These are phyloP conservation scores for Drosophila novamexicana DNA, from an alignment of 1,140 invertebrate species.

Conservation along the genomic window DNA sequence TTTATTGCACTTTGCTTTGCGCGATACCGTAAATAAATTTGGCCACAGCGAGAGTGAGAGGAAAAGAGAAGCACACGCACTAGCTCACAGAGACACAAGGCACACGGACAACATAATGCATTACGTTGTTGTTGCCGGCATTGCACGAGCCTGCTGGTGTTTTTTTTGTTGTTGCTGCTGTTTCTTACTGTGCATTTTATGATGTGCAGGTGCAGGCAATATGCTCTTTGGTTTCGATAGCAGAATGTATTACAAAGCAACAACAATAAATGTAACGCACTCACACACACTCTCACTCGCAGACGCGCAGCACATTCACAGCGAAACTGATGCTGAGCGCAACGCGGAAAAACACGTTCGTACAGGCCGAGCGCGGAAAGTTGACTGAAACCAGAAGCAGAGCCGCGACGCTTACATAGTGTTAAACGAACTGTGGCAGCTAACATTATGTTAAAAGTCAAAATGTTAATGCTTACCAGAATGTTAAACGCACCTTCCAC, in stretches of 20 bases:
- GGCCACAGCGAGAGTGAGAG: slow-evolving; percentile 19
- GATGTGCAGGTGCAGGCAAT: slow-evolving; percentile 29
- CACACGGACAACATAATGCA: slow-evolving; percentile 48
- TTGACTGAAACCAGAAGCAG: slow-evolving; percentile 20
- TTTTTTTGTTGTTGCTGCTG: slow-evolving; percentile 34
- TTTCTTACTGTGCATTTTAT: slow-evolving; percentile 59
- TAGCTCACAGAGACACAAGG: slow-evolving; percentile 44
- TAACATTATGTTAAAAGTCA: slow-evolving; percentile 20
- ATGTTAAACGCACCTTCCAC: background rate
- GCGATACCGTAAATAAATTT: slow-evolving; percentile 61
- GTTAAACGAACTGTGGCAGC: background rate
- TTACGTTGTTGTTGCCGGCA: slow-evolving; percentile 64
- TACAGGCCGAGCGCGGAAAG: slow-evolving; percentile 33
- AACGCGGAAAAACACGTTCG: slow-evolving; percentile 16
- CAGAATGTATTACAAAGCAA: slow-evolving; percentile 36
- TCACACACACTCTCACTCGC: slow-evolving; percentile 24
- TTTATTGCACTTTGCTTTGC: slow-evolving; percentile 39
- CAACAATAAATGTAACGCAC: slow-evolving; percentile 43
- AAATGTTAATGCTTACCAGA: background rate
- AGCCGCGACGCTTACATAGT: background rate
- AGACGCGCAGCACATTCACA: slow-evolving; percentile 38
- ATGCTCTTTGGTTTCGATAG: slow-evolving; percentile 47
- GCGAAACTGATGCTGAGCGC: slow-evolving; percentile 18
- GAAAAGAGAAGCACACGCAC: slow-evolving; percentile 31
- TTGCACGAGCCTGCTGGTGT: slow-evolving; percentile 39